Evolutionary conservation across 2,888 invertebrate species (phyloP), one percentile per base, ranked within the genome.

Genomic region (Caenorhabditis sp.): DNA sequence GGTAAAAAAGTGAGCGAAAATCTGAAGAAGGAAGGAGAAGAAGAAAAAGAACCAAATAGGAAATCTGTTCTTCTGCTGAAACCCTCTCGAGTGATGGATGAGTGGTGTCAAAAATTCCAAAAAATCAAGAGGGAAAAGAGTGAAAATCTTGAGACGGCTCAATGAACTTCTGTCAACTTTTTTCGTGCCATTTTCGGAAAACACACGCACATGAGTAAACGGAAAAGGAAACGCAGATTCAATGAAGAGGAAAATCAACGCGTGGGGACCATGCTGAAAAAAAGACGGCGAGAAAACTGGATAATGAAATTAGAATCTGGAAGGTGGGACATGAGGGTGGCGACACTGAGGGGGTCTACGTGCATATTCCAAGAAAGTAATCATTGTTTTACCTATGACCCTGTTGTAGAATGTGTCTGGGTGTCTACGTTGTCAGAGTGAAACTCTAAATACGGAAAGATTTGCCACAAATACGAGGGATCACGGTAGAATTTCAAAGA

Each of bases 121-220:
- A 24, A 26, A 54, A 3, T 54, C 54, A 26, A 26, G 28, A 41
- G n/a, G 12, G 28, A 24, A 1, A 47, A 38, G 28, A 69, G 56
- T 58, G 63, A 63, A 63, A 63, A 63, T 69, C 61, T 77, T 69
- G 76, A 77, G 69, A 77, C 76, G 76, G 76, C 76, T 77, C 76
- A 69, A 69, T 77, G 70, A 77, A 69, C 75, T 68, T 75, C 56
- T 47, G 56, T n/a, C 41, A 51, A 51, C 28, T 51, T 64, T 74
- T n/a, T n/a, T n/a, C n/a, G n/a, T 51, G 41, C 56, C 24, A 44
- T 44, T 66, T 64, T 66, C 14, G 16, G 49, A 64, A 49, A 63
- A 54, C 8, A 56, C 4, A 44, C 41, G 22, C 28, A 56, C 61
- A 31, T 31, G 44, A 56, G 24, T 24, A 31, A 38, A 16, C 51